Evolutionary conservation across 2,113 vertebrate species (phyloP), one percentile per base, ranked within the genome.

Genomic region (Diadophis punctatus): DNA sequence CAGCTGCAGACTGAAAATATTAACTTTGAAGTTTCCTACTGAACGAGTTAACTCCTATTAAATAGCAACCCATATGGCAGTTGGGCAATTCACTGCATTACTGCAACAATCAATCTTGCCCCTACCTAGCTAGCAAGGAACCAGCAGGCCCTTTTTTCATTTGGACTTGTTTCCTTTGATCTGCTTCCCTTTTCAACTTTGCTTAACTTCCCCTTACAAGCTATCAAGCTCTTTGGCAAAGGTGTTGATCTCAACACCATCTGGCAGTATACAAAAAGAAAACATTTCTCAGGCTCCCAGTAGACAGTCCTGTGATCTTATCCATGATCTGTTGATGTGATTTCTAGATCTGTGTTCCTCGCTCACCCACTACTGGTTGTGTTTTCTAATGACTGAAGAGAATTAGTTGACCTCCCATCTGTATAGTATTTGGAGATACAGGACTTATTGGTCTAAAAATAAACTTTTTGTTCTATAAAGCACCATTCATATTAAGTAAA

Each of bases 81-180:
- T 63, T 30, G 49, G 27, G 74, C 87, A 95, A 94, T 92, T 80
- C 22, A 0, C 48, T 85, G 53, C 92, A 93, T 93, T 95, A 94
- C 95, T 96, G 95, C n/a, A 95, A 94, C 90, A 95, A 95, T 92
- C 95, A 92, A 90, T 94, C 85, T 93, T 93, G 91, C 93, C 95
- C 91, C 91, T 89, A 95, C 56, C 52, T 63, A 8, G 22, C 90
- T 95, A 9, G 27, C 1, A 30, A 88, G 58, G 93, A 96, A 23
- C 39, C 93, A 96, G 92, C 95, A 97, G 93, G 90, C 60, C 89
- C 95, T 96, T 96, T 91, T 92, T 90, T 94, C 94, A 89, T 94
- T 95, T 94, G 92, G 95, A 94, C 94, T 96, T 96, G 20, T 80
- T 88, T 93, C 90, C 95, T 96, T 97, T 96, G 96, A 96, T 97